Evolutionary conservation across 1,140 invertebrate genomes (phyloP), one percentile per base, ranked within the genome.

Genomic region (Lordiphosa mommai): DNA sequence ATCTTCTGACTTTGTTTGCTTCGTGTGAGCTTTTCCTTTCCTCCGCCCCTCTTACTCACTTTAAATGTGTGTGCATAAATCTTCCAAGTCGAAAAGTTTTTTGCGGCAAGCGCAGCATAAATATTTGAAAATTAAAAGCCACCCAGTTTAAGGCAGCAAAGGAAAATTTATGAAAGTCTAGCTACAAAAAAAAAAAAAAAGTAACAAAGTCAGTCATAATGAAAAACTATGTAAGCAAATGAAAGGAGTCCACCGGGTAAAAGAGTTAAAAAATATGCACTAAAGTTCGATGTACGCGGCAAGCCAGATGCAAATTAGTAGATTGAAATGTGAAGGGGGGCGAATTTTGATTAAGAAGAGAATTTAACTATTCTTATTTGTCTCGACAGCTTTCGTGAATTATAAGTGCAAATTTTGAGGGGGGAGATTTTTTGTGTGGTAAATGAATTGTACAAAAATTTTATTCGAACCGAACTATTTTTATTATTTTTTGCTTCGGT

Each of bases 111-210:
- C 61, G 57, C 63, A 56, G 53, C 68, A 73, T 72, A 77, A 77
- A 72, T 79, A 79, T 79, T 69, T 79, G 37, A 56, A 72, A 72
- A 77, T 80, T 60, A 80, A 80, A 77, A 79, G 69, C 69, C 49
- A 61, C 53, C 38, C 49, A 50, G 32, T 27, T 14, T 23, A 23
- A n/a, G 43, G 16, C 40, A 29, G 40, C 32, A 13, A 46, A 29
- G 32, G 40, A 36, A 50, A 69, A 56, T 65, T 58, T 64, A 58
- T 55, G 33, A 47, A 70, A 70, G 51, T 53, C 59, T 13, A 8
- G 49, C 33, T 5, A 23, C n/a, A 20, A 32, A 46, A 36, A 49
- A 17, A 13, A 38, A 40, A 40, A n/a, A 12, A 6, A 27, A 10
- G 8, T 9, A 29, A 10, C 48, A 50, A 36, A 34, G 61, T 49